Evolutionary conservation across 2,113 vertebrate species (phyloP).

Genomic region (Eupsittula cactorum): DNA sequence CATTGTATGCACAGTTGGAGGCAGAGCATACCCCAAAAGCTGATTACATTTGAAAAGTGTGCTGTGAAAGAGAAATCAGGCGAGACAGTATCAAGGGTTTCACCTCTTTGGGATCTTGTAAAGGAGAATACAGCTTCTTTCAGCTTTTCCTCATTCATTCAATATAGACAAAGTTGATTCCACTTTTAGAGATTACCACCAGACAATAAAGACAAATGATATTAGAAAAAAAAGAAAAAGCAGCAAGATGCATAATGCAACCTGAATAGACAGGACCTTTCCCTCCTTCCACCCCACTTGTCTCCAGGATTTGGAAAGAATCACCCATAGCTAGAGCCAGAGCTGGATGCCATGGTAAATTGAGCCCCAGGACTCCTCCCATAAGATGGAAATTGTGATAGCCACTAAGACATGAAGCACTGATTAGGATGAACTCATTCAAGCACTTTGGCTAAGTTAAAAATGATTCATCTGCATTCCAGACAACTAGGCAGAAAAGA

Average conservation of each 20-base stretch:
- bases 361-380: background rate
- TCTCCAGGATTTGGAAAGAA: background rate
- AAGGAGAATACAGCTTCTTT: background rate
- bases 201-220: background rate
- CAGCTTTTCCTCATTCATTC: background rate
- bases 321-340: background rate
- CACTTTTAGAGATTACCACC: background rate
- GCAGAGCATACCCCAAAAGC: background rate
- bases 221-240: background rate
- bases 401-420: background rate
- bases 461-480: background rate
- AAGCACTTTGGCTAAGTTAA: background rate
- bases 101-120: background rate
- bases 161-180: background rate
- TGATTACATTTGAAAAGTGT: conserved; percentile 4
- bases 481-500: background rate
- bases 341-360: background rate
- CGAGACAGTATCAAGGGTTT: background rate
- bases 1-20: conserved; percentile 8
- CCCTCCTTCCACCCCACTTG: background rate
- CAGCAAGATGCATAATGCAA: background rate
- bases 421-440: background rate
- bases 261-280: background rate
- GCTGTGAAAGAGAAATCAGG: conserved; percentile 35
- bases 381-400: background rate